A percentile compares a stretch with the other conserved stretches of the same genome.
These are phyloP conservation scores for Pseudolaguvia tuberculata DNA, from an alignment of 2,113 vertebrate species.

Conservation along the genomic window DNA sequence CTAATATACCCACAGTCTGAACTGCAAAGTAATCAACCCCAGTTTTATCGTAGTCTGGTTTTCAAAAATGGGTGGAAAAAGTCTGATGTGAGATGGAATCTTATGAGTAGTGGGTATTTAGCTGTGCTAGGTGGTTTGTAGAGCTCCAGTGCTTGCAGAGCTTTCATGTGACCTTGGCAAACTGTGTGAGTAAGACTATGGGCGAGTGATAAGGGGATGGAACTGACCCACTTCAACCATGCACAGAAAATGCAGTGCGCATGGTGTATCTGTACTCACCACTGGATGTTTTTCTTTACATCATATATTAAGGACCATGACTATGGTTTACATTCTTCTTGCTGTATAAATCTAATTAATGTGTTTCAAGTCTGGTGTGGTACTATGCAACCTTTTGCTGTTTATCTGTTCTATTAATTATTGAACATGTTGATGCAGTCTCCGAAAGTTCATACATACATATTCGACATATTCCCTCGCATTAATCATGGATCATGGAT, in stretches of 20 bases:
- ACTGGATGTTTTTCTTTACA: background rate
- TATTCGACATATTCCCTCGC: no score
- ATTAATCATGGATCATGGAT: conserved; percentile 14
- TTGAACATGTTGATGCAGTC: conserved; percentile 28
- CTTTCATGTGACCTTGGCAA: conserved; percentile 58
- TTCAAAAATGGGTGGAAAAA: background rate
- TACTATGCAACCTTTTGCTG: conserved; percentile 47
- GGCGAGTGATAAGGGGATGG: conserved; percentile 49
- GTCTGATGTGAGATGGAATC: background rate
- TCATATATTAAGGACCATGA: background rate
- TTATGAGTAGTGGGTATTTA: background rate
- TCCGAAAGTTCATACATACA: no score
- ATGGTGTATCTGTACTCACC: conserved; percentile 16
- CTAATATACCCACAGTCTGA: background rate
- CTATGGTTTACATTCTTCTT: background rate
- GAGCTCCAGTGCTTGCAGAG: background rate
- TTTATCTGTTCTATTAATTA: conserved; percentile 53
- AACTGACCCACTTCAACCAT: conserved; percentile 57
- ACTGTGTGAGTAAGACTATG: conserved; percentile 30
- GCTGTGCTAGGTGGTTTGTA: background rate
- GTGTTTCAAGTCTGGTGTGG: conserved; percentile 26
- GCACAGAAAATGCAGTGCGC: conserved; percentile 49
- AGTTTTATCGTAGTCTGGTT: background rate
- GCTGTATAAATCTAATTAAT: background rate
- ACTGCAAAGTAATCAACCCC: background rate